These are phyloP conservation scores for Anas flavirostris DNA, from an alignment of 2,797 vertebrate genomes.

Conservation along the genomic window DNA sequence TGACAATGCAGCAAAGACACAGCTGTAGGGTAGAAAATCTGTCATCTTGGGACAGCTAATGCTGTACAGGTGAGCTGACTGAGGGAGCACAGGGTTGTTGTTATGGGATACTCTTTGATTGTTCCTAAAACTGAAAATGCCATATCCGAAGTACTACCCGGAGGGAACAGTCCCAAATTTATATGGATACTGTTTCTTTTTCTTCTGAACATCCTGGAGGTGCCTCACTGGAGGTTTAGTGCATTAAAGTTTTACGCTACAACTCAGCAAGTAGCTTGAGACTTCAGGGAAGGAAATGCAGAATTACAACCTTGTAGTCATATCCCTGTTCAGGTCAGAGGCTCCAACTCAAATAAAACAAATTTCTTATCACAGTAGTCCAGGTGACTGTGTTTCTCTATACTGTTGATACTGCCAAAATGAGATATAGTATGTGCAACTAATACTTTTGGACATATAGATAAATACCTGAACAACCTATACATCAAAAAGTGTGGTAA, in stretches of 20 bases:
- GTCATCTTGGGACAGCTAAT: fast-evolving
- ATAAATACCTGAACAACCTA: not conserved
- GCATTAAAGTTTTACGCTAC: not conserved
- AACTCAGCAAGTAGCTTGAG: not conserved
- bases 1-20: not conserved
- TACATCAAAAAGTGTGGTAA: not conserved
- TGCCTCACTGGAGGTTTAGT: not conserved
- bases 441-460: not conserved
- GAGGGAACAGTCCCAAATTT: not conserved
- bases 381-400: not conserved
- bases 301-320: not conserved
- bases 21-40: not conserved
- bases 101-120: not conserved
- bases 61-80: not conserved
- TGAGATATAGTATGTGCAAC: not conserved
- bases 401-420: not conserved
- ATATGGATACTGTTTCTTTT: not conserved
- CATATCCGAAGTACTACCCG: not conserved
- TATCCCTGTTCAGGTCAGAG: not conserved
- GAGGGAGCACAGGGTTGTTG: fast-evolving
- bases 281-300: not conserved
- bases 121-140: not conserved
- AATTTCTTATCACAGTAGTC: not conserved
- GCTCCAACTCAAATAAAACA: not conserved
- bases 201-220: not conserved